Evolutionary conservation across 2,888 invertebrate genomes (phyloP).

Genomic region (Acheta domesticus): DNA sequence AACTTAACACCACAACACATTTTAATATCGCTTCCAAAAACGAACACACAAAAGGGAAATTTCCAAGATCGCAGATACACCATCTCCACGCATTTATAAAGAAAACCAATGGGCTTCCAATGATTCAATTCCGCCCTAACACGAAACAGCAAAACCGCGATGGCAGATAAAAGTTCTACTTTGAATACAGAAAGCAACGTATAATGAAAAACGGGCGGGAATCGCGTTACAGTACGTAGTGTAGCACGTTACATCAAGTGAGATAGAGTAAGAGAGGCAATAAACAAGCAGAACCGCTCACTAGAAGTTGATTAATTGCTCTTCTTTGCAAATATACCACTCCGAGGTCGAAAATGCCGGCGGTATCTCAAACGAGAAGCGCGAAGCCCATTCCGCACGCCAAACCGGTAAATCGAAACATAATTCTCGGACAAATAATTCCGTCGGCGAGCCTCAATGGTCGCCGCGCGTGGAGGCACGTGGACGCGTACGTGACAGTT

Average conservation of each 20-base stretch:
- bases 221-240: background rate
- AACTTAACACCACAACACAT: too few relatives aligned
- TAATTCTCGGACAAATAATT: background rate
- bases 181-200: too few relatives aligned
- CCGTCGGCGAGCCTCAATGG: background rate
- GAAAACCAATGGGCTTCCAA: too few relatives aligned
- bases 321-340: background rate
- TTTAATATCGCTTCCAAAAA: too few relatives aligned
- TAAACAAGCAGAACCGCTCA: background rate
- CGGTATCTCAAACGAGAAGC: background rate
- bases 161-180: too few relatives aligned
- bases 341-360: background rate
- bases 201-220: background rate
- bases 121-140: too few relatives aligned
- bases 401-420: slow-evolving; percentile 5
- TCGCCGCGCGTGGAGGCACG: too few relatives aligned
- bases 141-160: too few relatives aligned
- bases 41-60: too few relatives aligned
- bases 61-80: too few relatives aligned
- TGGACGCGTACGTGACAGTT: too few relatives aligned
- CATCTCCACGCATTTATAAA: too few relatives aligned
- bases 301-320: background rate
- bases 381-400: slow-evolving; percentile 5
- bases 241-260: background rate
- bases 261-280: background rate